These are phyloP conservation scores for Nicator chloris DNA, from an alignment of 2,113 vertebrate genomes.

Conservation along the genomic window DNA sequence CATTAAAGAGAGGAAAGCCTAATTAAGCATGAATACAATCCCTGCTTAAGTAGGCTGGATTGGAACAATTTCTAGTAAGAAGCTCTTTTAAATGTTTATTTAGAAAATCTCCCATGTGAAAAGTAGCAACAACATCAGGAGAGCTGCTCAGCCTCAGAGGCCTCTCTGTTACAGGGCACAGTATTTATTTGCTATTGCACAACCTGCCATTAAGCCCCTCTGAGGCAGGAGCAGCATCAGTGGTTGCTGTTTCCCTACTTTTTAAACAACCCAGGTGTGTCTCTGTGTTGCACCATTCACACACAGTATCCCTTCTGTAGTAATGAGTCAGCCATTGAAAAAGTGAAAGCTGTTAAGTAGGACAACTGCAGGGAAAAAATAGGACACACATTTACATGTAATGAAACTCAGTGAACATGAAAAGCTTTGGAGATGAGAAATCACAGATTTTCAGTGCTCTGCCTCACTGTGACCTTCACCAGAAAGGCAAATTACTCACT, in stretches of 20 bases:
- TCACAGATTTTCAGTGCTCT: not conserved
- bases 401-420: not conserved
- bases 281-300: not conserved
- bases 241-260: not conserved
- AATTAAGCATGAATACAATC: constrained; percentile 59
- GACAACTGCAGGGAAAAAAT: not conserved
- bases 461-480: not conserved
- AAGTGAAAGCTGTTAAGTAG: not conserved
- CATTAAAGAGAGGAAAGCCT: constrained; percentile 49
- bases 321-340: not conserved
- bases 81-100: constrained; percentile 54
- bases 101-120: constrained; percentile 42
- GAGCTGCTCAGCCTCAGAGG: not conserved
- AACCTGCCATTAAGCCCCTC: not conserved
- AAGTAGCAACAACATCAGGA: not conserved
- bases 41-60: constrained; percentile 15
- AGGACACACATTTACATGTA: not conserved
- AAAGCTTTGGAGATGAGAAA: not conserved
- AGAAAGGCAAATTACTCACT: not conserved
- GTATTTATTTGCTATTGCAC: not conserved
- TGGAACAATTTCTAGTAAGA: constrained; percentile 31
- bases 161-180: not conserved
- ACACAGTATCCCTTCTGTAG: not conserved
- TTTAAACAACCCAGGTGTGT: not conserved
- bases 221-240: not conserved